Conservation (phyloP, 2,113 vertebrate genomes). For the Mus spicilegus region DNA sequence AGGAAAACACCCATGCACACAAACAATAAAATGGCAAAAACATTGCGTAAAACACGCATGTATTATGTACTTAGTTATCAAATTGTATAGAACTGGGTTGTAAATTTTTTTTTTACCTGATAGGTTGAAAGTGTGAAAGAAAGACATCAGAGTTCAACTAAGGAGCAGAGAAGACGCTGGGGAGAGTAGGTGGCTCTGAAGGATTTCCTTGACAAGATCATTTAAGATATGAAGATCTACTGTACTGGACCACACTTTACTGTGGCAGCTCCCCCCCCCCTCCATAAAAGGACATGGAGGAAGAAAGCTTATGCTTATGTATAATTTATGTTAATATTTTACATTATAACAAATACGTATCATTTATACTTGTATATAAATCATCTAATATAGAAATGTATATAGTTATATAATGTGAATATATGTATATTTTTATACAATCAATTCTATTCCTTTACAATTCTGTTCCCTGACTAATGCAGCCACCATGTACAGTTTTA, state of each 20-base stretch:
- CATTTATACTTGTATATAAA: no score
- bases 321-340: no score
- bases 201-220: neutral
- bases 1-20: neutral
- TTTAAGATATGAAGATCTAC: neutral
- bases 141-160: neutral
- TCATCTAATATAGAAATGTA: no score
- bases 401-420: neutral
- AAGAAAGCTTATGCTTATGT: neutral
- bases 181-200: neutral
- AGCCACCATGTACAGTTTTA: neutral
- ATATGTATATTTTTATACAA: neutral
- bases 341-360: no score
- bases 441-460: neutral
- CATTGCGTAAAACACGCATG: neutral
- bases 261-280: neutral
- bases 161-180: neutral
- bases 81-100: neutral
- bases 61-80: neutral
- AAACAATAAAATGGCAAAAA: neutral
- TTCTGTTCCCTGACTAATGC: neutral
- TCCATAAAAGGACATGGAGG: neutral
- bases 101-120: slow-evolving; percentile 11
- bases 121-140: neutral
- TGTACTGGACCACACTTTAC: neutral